Base-by-base conservation (phyloP, 64 coral and sea anemone genomes). In the Pocillopora verrucosa region DNA sequence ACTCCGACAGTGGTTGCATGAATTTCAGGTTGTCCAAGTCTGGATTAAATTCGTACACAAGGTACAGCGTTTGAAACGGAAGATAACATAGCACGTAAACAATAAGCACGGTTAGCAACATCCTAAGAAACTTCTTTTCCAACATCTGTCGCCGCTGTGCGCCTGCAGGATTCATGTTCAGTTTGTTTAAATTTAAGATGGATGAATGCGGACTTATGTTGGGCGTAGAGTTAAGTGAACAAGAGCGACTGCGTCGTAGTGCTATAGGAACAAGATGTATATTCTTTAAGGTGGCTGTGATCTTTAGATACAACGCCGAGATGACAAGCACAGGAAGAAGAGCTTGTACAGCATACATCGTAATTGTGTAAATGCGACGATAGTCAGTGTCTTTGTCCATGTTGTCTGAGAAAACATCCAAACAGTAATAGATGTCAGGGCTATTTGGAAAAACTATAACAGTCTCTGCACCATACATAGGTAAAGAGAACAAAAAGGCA, bases 1-100 rank as follows among this genome's bases (percentile, higher is more conserved):
- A 96, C 6, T 89, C 82, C 60, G 86, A 86, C 19, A 88, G 73
- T 62, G 75, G 72, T 9, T 87, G 87, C 22, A 93, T 60, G 9
- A 38, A 80, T 35, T 65, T 73, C 6, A 37, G 11, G 16, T 60
- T 56, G 5, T 62, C 19, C 9, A 70, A 30, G 0, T n/a, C 38
- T 34, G 56, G 77, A 9, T 80, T n/a, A 26, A 82, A 87, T 26
- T 72, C 36, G 65, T 77, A 93, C 10, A 91, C 22, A 15, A 96
- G 72, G 34, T 80, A 96, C 4, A 93, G 62, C 13, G 82, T 78
- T 85, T 96, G 95, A 75, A 83, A 96, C 14, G 95, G 95, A 34
- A 96, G 51, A 61, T 96, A 96, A 87, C 95, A 96, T 45, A 96
- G 87, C 13, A 96, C 82, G 34, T 90, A 96, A 1, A 96, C 76